These are phyloP conservation scores for Vandiemenella viatica DNA, from an alignment of 2,888 invertebrate species.

Conservation along the genomic window DNA sequence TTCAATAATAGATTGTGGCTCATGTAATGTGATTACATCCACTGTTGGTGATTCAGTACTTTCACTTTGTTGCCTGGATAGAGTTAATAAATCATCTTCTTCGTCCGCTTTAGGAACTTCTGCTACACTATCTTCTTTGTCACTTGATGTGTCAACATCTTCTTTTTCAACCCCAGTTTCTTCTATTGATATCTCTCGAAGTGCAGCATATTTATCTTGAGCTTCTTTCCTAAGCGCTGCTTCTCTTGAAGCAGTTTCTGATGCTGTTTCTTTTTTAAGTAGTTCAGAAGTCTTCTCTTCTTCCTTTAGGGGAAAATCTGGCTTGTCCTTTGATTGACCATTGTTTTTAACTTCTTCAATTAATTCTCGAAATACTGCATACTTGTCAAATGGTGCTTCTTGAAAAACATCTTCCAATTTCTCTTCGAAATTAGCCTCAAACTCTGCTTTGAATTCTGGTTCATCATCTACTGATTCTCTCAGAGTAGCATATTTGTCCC, in stretches of 20 bases:
- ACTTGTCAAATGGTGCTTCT: conserved; percentile 56
- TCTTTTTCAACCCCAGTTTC: conserved; percentile 28
- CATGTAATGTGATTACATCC: conserved; percentile 17
- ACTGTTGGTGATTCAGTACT: conserved; percentile 21
- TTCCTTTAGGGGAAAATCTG: too few species aligned
- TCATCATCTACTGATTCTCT: conserved; percentile 22
- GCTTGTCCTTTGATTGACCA: conserved; percentile 16
- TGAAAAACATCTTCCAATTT: conserved; percentile 25
- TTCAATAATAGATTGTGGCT: conserved; percentile 22
- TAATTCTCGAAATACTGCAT: conserved; percentile 73
- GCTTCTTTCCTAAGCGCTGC: conserved; percentile 25
- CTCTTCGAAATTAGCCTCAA: conserved; percentile 40
- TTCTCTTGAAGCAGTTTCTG: neutral
- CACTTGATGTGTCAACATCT: conserved; percentile 21
- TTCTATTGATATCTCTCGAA: conserved; percentile 46
- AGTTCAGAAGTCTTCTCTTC: conserved; percentile 9
- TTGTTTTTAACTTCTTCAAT: conserved; percentile 48
- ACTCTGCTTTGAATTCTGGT: conserved; percentile 33
- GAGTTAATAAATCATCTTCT: conserved; percentile 16
- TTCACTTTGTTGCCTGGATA: conserved; percentile 21
- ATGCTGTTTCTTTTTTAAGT: neutral
- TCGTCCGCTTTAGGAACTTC: conserved; percentile 15
- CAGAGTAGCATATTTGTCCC: conserved; percentile 20
- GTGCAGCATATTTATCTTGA: conserved; percentile 63
- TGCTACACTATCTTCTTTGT: conserved; percentile 20